Evolutionary conservation across 1,140 invertebrate genomes (phyloP).

Genomic region (Bombus consobrinus): DNA sequence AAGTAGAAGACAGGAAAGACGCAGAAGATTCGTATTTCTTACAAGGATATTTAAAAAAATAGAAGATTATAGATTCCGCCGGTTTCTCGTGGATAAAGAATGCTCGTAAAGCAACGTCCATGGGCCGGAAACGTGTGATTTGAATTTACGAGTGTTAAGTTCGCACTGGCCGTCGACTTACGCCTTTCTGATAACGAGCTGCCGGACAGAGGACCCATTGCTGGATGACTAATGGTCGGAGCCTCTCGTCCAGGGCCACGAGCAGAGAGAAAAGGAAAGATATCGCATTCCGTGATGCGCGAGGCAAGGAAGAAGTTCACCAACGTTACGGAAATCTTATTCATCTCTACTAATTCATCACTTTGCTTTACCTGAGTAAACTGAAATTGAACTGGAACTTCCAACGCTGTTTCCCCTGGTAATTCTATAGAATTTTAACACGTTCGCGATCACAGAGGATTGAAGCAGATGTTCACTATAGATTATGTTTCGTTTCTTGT

Average conservation of each 20-base stretch:
- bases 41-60: not conserved
- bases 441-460: not conserved
- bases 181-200: conserved; percentile 58
- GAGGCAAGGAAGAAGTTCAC: conserved; percentile 52
- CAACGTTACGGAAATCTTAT: not conserved
- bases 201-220: conserved; percentile 64
- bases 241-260: conserved; percentile 27
- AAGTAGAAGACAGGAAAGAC: not conserved
- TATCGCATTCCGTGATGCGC: conserved; percentile 61
- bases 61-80: not conserved
- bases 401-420: not conserved
- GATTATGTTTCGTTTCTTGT: not conserved
- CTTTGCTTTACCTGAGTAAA: not conserved
- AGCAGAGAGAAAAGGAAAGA: conserved; percentile 22
- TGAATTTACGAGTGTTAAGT: conserved; percentile 58
- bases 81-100: conserved; percentile 16
- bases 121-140: conserved; percentile 49
- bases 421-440: too few relatives aligned
- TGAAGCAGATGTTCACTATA: not conserved
- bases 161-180: conserved; percentile 55
- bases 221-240: conserved; percentile 66
- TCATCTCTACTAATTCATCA: not conserved
- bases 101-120: not conserved
- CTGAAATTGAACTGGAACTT: not conserved
- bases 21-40: not conserved